Conservation (phyloP, 2,113 vertebrate species). For the Pluvialis apricaria region DNA sequence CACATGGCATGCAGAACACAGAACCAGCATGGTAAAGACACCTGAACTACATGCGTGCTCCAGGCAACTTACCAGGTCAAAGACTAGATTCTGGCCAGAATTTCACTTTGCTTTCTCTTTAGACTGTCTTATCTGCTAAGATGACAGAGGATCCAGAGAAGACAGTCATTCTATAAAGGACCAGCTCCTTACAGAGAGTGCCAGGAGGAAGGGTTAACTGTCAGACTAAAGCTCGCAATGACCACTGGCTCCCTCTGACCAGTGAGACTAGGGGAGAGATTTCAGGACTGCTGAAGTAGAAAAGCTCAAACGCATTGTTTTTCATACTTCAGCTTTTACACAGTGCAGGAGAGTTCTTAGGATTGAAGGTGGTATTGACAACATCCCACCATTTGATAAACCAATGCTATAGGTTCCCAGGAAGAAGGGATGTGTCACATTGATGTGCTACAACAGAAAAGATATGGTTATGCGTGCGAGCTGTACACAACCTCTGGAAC, state of each 20-base stretch:
- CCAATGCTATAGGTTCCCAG: no score
- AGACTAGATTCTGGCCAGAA: not conserved
- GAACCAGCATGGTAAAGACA: not conserved
- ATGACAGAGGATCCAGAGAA: not conserved
- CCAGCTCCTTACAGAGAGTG: not conserved
- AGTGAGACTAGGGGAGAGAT: no score
- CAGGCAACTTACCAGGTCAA: not conserved
- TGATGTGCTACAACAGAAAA: not conserved
- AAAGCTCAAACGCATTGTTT: not conserved
- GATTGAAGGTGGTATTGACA: not conserved
- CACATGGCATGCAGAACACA: not conserved
- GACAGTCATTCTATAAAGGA: not conserved
- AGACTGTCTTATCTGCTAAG: not conserved
- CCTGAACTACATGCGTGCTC: not conserved
- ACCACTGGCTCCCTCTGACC: not conserved
- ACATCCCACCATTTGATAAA: not conserved
- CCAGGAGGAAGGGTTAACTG: not conserved
- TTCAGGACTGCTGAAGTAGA: not conserved
- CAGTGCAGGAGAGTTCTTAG: not conserved
- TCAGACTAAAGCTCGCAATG: not conserved
- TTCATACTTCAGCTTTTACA: not conserved
- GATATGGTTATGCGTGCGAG: rapidly evolving
- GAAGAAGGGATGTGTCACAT: not conserved
- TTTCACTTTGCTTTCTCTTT: not conserved
- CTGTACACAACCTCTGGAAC: not conserved